These are phyloP conservation scores for Leptinotarsa texana DNA, from an alignment of 1,140 invertebrate genomes.

Conservation along the genomic window DNA sequence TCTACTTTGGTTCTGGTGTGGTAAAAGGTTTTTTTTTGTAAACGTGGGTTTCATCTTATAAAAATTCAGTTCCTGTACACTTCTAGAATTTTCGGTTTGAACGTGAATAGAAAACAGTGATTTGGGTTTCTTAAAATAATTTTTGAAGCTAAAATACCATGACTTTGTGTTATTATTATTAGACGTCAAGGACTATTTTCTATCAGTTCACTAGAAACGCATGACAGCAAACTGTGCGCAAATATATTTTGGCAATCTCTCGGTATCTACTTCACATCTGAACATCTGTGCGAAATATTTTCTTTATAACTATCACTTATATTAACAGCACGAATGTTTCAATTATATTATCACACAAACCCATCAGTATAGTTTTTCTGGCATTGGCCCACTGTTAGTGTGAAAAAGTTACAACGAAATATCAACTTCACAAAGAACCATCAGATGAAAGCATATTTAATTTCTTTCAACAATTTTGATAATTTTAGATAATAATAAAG, in stretches of 20 bases:
- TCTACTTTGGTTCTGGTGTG: too few species aligned
- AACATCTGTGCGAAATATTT: background rate
- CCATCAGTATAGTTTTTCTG: background rate
- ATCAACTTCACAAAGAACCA: background rate
- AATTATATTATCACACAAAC: background rate
- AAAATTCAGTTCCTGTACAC: too few species aligned
- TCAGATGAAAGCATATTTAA: too few species aligned
- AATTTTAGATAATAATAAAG: too few species aligned
- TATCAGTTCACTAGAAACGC: background rate
- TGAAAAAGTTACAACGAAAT: background rate
- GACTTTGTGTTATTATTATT: conserved; percentile 7
- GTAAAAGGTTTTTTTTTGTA: too few species aligned
- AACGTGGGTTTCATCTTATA: too few species aligned
- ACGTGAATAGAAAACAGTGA: background rate
- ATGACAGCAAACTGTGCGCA: background rate
- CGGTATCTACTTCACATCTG: background rate
- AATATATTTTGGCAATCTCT: background rate
- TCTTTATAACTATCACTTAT: background rate
- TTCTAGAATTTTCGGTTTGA: too few species aligned
- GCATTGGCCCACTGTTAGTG: background rate
- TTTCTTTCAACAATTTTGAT: too few species aligned
- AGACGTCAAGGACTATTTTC: background rate
- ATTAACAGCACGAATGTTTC: background rate
- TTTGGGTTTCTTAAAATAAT: background rate
- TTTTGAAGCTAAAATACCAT: background rate